Percentiles rank a stretch among this genome's conserved stretches.
These are phyloP conservation scores for Phania funesta DNA, from an alignment of 2,888 invertebrate genomes.

Conservation along the genomic window DNA sequence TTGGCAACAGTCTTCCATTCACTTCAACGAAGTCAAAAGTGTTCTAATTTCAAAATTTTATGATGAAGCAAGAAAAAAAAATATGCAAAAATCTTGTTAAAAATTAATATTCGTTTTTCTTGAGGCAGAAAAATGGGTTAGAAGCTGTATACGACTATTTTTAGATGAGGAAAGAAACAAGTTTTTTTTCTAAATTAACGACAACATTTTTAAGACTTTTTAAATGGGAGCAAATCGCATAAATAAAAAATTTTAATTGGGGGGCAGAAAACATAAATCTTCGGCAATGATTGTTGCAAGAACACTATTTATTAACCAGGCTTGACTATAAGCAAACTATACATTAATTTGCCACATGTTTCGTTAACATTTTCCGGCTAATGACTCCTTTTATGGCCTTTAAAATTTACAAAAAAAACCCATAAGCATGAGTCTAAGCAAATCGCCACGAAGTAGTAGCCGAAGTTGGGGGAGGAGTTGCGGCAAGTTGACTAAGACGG, in stretches of 20 bases:
- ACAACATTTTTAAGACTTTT: not conserved
- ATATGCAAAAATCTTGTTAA: slow-evolving; percentile 53
- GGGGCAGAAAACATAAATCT: not conserved
- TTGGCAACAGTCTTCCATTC: slow-evolving; percentile 51
- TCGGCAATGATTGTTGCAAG: not conserved
- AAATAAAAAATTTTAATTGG: not conserved
- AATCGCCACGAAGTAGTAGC: not conserved
- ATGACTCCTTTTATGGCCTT: slow-evolving; percentile 23
- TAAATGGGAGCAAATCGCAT: slow-evolving; percentile 23
- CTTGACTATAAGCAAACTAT: not conserved
- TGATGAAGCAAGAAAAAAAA: slow-evolving; percentile 34
- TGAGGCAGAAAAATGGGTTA: slow-evolving; percentile 49
- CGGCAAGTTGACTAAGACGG: not conserved
- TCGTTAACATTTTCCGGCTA: slow-evolving; percentile 25
- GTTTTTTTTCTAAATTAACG: slow-evolving; percentile 1
- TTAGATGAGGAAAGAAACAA: not conserved
- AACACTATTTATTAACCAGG: not conserved
- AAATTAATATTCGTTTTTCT: slow-evolving; percentile 43
- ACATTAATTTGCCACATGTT: slow-evolving; percentile 29
- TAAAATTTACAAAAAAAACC: slow-evolving; percentile 13
- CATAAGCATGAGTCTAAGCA: slow-evolving; percentile 19
- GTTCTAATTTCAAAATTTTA: slow-evolving; percentile 55
- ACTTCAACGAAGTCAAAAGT: slow-evolving; percentile 56
- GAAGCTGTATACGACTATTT: slow-evolving; percentile 19
- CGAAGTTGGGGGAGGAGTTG: not conserved